Percentiles rank a stretch among this genome's conserved stretches.
These are phyloP conservation scores for Ctenicera cuprea DNA, from an alignment of 2,888 invertebrate species.

Conservation along the genomic window DNA sequence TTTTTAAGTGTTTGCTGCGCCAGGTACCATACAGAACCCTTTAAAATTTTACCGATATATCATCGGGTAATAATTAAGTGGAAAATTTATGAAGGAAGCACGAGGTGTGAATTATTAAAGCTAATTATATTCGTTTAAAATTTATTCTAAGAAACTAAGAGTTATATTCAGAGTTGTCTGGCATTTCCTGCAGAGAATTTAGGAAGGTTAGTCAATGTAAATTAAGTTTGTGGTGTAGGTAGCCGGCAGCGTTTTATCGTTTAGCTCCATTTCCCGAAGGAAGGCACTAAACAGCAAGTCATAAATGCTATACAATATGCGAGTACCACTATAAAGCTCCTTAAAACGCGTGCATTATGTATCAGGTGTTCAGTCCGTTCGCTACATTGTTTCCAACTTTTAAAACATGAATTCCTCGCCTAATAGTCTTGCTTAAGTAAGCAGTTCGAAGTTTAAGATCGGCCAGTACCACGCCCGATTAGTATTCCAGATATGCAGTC, in stretches of 20 bases:
- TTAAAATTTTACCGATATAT: too few relatives aligned
- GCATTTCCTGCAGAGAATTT: slow-evolving; percentile 45
- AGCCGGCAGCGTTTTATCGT: slow-evolving; percentile 65
- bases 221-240: slow-evolving; percentile 64
- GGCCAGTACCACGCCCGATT: slow-evolving; percentile 25
- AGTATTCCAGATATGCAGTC: slow-evolving; percentile 28
- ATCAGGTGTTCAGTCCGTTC: slow-evolving; percentile 56
- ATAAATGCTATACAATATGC: slow-evolving; percentile 64
- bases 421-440: slow-evolving; percentile 18
- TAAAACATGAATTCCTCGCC: slow-evolving; percentile 45
- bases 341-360: slow-evolving; percentile 62
- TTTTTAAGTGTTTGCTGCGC: not conserved
- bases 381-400: slow-evolving; percentile 55
- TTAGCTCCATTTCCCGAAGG: slow-evolving; percentile 65
- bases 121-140: too few relatives aligned
- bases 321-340: slow-evolving; percentile 60
- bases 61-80: too few relatives aligned
- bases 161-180: slow-evolving; percentile 22
- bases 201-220: slow-evolving; percentile 64
- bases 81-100: too few relatives aligned
- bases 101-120: too few relatives aligned
- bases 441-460: slow-evolving; percentile 4
- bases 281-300: slow-evolving; percentile 61
- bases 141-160: not conserved
- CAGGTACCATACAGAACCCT: not conserved